phyloP scores from a whole-genome alignment of 2,113 vertebrate genomes.

The Sinocyclocheilus anophthalmus region DNA sequence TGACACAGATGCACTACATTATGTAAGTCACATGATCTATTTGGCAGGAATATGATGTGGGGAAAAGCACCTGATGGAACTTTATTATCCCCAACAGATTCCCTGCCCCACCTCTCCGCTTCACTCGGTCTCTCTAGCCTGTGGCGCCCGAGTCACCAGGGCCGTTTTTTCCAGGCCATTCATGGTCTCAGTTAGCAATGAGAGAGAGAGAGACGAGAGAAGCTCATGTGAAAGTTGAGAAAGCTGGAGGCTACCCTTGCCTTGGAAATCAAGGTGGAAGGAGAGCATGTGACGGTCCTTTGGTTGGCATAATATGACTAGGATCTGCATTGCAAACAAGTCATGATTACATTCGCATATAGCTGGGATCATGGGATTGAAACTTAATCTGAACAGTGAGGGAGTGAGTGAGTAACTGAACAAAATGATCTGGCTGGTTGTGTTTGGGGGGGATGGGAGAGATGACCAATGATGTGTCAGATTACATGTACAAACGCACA shows the following conservation, averaged over 20 bases:
- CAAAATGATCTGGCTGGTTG: slow-evolving; percentile 48
- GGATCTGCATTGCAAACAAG: slow-evolving; percentile 56
- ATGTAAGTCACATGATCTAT: background rate
- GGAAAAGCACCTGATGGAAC: background rate
- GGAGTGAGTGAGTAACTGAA: slow-evolving; percentile 41
- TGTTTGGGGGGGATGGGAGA: background rate
- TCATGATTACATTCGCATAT: slow-evolving; percentile 57
- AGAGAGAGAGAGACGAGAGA: slow-evolving; percentile 19
- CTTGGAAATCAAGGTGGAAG: slow-evolving; percentile 54
- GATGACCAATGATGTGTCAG: background rate
- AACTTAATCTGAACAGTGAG: slow-evolving; percentile 70
- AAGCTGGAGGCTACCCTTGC: slow-evolving; percentile 47
- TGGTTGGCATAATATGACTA: slow-evolving; percentile 49
- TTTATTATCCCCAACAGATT: background rate
- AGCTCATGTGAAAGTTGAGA: slow-evolving; percentile 67
- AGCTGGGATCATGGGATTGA: slow-evolving; percentile 74
- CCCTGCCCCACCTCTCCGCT: slow-evolving; percentile 10
- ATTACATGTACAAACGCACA: slow-evolving; percentile 8
- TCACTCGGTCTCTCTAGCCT: slow-evolving; percentile 37
- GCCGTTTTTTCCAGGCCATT: slow-evolving; percentile 76
- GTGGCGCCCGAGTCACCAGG: slow-evolving; percentile 40
- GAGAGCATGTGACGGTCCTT: slow-evolving; percentile 56
- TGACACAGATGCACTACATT: background rate
- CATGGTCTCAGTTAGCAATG: slow-evolving; percentile 78
- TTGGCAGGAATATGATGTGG: background rate